These are phyloP conservation scores for Antrozous pallidus DNA, from an alignment of 2,797 vertebrate genomes.

Conservation along the genomic window DNA sequence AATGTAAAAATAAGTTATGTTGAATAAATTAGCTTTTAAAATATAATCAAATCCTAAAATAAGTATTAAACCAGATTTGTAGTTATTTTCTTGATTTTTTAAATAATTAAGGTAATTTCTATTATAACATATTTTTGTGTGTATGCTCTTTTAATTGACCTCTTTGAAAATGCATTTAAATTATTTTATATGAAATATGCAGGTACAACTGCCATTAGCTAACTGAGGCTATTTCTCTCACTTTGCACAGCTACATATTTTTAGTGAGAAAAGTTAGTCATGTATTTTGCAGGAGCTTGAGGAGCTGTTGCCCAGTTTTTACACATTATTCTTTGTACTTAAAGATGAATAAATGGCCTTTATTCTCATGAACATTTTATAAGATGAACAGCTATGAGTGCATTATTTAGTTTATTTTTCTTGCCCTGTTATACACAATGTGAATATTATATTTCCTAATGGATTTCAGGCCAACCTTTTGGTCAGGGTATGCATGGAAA, in stretches of 20 bases:
- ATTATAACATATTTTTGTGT: neutral
- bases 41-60: neutral
- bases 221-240: neutral
- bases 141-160: neutral
- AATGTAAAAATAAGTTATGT: neutral
- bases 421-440: neutral
- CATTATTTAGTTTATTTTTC: neutral
- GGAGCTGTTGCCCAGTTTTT: neutral
- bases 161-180: neutral
- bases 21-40: neutral
- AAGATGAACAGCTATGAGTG: conserved; percentile 3
- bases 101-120: neutral
- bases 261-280: neutral
- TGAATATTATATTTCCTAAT: conserved; percentile 54
- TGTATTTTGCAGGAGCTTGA: conserved; percentile 13
- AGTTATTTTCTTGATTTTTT: neutral
- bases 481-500: neutral
- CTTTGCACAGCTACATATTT: neutral
- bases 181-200: neutral
- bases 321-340: neutral
- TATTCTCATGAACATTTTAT: conserved; percentile 62
- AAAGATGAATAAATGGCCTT: conserved; percentile 18
- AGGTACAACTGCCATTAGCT: neutral
- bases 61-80: neutral
- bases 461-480: neutral